Percentiles rank a stretch among this genome's conserved stretches.
phyloP scores from a whole-genome alignment of 2,113 vertebrate genomes.

The Onychorhynchus coronatus region DNA sequence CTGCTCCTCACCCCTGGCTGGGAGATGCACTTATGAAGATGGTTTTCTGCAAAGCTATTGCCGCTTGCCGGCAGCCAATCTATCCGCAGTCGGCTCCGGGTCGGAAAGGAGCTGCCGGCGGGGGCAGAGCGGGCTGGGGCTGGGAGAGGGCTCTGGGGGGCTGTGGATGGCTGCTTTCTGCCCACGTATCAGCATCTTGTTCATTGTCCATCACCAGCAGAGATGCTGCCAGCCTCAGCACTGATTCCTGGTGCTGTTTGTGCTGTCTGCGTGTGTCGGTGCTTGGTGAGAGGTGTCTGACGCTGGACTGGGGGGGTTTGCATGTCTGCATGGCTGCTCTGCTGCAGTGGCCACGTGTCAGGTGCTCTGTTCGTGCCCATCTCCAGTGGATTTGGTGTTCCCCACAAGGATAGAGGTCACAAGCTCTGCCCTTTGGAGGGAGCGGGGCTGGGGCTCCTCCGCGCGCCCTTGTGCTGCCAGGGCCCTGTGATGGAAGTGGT shows the following conservation, averaged over 20 bases:
- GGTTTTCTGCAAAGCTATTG: conserved; percentile 17
- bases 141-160: background rate
- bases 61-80: background rate
- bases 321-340: accelerated
- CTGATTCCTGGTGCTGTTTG: accelerated
- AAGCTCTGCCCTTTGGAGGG: accelerated
- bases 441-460: accelerated
- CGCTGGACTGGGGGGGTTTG: accelerated
- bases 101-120: background rate
- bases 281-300: accelerated
- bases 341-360: accelerated
- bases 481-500: background rate
- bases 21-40: conserved; percentile 39
- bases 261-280: accelerated
- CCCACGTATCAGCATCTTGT: accelerated
- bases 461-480: accelerated
- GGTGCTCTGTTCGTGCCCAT: accelerated
- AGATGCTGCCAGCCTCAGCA: accelerated
- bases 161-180: background rate
- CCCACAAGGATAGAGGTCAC: background rate
- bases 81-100: background rate
- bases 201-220: accelerated
- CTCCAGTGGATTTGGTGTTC: background rate
- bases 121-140: background rate
- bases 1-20: conserved; percentile 27